phyloP scores from a whole-genome alignment of 2,797 vertebrate species.

The Crax fasciolata region DNA sequence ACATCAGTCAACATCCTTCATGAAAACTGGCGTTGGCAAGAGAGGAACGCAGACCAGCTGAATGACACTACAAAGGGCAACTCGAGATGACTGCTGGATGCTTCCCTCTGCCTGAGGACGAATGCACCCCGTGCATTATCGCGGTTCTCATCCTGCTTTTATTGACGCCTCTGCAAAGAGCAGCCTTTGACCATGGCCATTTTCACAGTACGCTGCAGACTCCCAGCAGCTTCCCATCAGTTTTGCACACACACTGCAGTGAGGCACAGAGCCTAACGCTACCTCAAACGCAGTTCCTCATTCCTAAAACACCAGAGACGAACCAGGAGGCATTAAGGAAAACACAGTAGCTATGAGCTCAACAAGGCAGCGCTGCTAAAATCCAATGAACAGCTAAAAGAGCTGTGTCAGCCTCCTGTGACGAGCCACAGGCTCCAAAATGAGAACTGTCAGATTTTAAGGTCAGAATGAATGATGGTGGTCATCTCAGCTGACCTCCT shows the following conservation, averaged over 20 bases:
- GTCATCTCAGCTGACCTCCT: conserved; percentile 13
- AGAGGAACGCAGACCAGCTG: fast-evolving
- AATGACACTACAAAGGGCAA: background rate
- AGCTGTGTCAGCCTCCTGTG: conserved; percentile 48
- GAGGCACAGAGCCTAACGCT: background rate
- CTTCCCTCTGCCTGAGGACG: background rate
- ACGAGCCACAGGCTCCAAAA: conserved; percentile 41
- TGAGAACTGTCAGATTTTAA: conserved; percentile 61
- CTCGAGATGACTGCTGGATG: background rate
- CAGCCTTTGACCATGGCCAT: background rate
- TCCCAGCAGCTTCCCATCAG: conserved; percentile 21
- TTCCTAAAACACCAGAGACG: background rate
- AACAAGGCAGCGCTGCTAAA: background rate
- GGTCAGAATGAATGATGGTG: conserved; percentile 46
- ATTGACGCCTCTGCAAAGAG: background rate
- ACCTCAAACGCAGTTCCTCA: background rate
- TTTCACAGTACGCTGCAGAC: background rate
- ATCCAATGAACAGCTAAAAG: conserved; percentile 38
- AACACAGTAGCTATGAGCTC: background rate
- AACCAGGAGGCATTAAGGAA: background rate
- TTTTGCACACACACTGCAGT: background rate
- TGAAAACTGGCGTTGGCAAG: background rate
- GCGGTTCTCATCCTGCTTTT: background rate
- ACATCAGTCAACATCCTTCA: background rate
- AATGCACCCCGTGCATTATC: background rate